Percentiles rank a stretch among this genome's conserved stretches.
Evolutionary conservation across 2,888 invertebrate genomes (phyloP).

Genomic region (Eupithecia subumbrata): DNA sequence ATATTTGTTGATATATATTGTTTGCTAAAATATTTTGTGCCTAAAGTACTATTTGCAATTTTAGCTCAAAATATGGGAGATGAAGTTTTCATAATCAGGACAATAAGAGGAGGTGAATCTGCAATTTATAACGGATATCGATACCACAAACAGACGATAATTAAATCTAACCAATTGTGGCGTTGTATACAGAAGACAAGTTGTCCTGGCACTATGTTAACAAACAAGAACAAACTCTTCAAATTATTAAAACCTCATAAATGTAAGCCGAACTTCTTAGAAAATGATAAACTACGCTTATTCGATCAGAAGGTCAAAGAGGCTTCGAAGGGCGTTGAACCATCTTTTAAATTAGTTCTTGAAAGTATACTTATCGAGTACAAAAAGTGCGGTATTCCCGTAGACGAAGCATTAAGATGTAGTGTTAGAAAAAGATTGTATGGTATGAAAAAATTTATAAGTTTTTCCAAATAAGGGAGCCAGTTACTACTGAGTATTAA

Average conservation of each 20-base stretch:
- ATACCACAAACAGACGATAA: conserved; percentile 12
- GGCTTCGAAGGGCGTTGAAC: background rate
- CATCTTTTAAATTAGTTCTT: background rate
- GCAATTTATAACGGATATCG: conserved; percentile 20
- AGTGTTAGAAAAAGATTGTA: background rate
- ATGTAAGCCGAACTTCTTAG: conserved; percentile 11
- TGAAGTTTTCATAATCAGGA: conserved; percentile 5
- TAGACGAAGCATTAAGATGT: conserved; percentile 1
- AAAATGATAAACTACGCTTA: conserved; percentile 22
- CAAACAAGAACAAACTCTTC: conserved; percentile 8
- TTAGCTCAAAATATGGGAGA: background rate
- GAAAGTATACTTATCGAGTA: conserved; percentile 5
- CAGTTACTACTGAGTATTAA: too few relatives aligned
- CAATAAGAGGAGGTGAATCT: conserved; percentile 14
- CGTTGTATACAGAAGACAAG: conserved; percentile 10
- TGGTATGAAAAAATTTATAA: background rate
- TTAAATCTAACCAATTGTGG: conserved; percentile 19
- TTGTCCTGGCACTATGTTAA: conserved; percentile 16
- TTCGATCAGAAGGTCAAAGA: background rate
- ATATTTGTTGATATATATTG: background rate
- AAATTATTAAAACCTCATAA: conserved; percentile 15
- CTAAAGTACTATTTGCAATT: background rate
- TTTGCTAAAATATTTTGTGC: background rate
- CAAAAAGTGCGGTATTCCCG: background rate
- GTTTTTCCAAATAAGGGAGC: background rate